These are phyloP conservation scores for Orchesella flavescens DNA, from an alignment of 2,888 invertebrate genomes.

Conservation along the genomic window DNA sequence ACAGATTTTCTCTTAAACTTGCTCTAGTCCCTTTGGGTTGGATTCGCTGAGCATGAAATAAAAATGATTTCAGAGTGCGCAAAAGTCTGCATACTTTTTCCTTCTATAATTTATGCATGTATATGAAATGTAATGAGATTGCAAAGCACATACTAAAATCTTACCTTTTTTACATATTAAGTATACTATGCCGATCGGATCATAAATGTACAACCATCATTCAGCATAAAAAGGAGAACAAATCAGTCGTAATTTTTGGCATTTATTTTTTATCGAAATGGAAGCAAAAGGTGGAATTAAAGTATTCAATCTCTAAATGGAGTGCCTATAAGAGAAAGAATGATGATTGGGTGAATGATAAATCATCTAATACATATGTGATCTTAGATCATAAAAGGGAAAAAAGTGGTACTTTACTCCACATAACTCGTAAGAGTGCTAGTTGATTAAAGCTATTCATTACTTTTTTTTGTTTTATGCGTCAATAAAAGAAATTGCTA, in stretches of 20 bases:
- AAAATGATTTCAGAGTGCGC: conserved; percentile 42
- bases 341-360: too few species aligned
- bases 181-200: too few species aligned
- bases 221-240: neutral
- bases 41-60: conserved; percentile 16
- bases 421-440: neutral
- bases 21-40: conserved; percentile 25
- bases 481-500: neutral
- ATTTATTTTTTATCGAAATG: neutral
- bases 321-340: too few species aligned
- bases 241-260: conserved; percentile 12
- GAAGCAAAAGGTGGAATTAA: too few species aligned
- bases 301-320: too few species aligned
- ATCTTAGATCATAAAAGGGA: too few species aligned
- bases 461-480: conserved; percentile 7
- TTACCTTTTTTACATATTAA: too few species aligned
- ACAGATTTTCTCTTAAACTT: conserved; percentile 31
- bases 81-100: conserved; percentile 27
- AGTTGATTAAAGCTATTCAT: conserved; percentile 24
- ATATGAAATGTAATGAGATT: too few species aligned
- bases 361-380: too few species aligned
- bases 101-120: conserved; percentile 7
- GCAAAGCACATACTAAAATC: too few species aligned
- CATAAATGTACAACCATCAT: too few species aligned
- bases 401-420: too few species aligned